Conservation (phyloP, 2,888 invertebrate species). For the Opisthograptis luteolata region DNA sequence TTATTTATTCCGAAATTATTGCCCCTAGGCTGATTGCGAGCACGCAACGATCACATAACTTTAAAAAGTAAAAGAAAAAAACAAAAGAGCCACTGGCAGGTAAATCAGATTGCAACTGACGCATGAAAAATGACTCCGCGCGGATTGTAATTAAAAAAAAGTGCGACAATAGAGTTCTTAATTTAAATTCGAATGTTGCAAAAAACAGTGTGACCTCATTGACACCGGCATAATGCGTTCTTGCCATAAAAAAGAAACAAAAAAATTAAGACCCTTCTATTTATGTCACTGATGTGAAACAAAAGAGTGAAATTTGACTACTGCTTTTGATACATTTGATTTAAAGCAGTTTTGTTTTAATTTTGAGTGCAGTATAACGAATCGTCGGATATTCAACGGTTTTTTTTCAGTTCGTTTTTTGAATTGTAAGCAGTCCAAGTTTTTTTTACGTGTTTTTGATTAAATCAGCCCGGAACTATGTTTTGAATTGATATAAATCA, state of each 20-base stretch:
- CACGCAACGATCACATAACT: constrained; percentile 50
- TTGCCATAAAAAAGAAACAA: constrained; percentile 27
- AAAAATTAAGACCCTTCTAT: constrained; percentile 42
- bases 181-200: constrained; percentile 73
- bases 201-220: constrained; percentile 51
- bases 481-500: constrained; percentile 18
- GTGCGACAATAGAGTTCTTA: constrained; percentile 69
- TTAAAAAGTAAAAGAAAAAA: constrained; percentile 42
- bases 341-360: constrained; percentile 67
- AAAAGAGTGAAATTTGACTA: constrained; percentile 75
- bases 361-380: constrained; percentile 61
- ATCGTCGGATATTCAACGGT: constrained; percentile 56
- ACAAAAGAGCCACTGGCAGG: constrained; percentile 62
- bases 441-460: constrained; percentile 18
- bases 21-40: constrained; percentile 44
- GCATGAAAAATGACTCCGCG: constrained; percentile 82
- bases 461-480: constrained; percentile 8
- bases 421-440: not conserved
- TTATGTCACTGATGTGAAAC: constrained; percentile 74
- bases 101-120: constrained; percentile 82
- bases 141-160: constrained; percentile 77
- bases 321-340: constrained; percentile 71
- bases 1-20: constrained; percentile 44
- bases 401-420: constrained; percentile 42
- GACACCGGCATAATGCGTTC: constrained; percentile 41